Conservation (phyloP, 2,113 vertebrate genomes). For the Hippocampus comes region DNA sequence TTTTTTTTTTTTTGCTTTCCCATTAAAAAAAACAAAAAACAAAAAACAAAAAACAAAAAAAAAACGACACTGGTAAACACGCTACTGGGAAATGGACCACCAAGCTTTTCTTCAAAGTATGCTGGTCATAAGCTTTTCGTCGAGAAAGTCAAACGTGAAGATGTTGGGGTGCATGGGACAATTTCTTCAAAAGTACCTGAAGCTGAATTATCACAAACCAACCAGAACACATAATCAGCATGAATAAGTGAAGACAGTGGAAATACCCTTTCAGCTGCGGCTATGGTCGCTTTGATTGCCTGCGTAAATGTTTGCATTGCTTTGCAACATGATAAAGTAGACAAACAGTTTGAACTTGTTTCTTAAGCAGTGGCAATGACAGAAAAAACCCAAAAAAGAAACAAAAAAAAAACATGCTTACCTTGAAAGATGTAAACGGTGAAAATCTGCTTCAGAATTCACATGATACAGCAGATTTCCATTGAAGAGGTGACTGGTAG, state of each 20-base stretch:
- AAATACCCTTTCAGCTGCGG: background rate
- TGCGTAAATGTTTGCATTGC: background rate
- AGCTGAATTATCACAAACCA: background rate
- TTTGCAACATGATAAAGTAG: background rate
- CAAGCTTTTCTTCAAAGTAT: background rate
- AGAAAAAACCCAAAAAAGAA: background rate
- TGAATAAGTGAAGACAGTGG: background rate
- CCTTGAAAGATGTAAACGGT: slow-evolving; percentile 48
- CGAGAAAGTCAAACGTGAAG: background rate
- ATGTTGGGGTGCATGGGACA: background rate
- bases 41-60: background rate
- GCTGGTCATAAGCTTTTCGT: background rate
- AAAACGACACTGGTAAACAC: background rate
- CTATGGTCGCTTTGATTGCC: background rate
- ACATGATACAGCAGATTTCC: slow-evolving; percentile 57
- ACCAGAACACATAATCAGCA: background rate
- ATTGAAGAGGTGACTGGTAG: slow-evolving; percentile 23
- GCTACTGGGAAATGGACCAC: background rate
- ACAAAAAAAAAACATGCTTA: slow-evolving; percentile 21
- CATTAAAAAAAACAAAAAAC: too few relatives aligned
- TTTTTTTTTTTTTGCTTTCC: background rate
- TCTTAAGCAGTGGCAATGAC: background rate
- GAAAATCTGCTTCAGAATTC: slow-evolving; percentile 40
- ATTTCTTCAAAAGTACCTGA: background rate
- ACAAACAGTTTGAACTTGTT: background rate